Conservation (phyloP, 2,888 invertebrate species). For the Epirrhoe alternata region DNA sequence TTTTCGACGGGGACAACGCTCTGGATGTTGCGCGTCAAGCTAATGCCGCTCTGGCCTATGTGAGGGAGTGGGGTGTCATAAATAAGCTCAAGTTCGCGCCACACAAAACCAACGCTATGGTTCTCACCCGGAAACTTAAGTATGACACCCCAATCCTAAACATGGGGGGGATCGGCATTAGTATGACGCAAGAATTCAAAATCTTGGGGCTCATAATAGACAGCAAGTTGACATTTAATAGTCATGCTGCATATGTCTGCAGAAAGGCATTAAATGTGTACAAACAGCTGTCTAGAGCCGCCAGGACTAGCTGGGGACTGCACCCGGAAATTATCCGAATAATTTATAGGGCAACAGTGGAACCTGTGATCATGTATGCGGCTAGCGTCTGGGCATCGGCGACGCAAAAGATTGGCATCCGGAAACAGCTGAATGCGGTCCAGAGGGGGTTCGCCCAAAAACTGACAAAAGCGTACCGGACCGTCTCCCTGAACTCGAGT, state of each 20-base stretch:
- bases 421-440: slow-evolving; percentile 3
- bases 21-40: not conserved
- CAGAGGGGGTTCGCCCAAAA: slow-evolving; percentile 10
- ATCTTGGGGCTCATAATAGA: slow-evolving; percentile 20
- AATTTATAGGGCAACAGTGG: slow-evolving; percentile 6
- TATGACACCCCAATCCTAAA: slow-evolving; percentile 1
- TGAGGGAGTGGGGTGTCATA: slow-evolving; percentile 16
- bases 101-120: slow-evolving; percentile 11
- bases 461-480: slow-evolving; percentile 14
- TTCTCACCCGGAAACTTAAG: not conserved
- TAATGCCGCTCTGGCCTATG: slow-evolving; percentile 11
- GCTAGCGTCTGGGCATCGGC: slow-evolving; percentile 10
- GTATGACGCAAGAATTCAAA: slow-evolving; percentile 4
- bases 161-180: slow-evolving; percentile 17
- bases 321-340: slow-evolving; percentile 35
- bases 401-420: not conserved
- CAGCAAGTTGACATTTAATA: slow-evolving; percentile 15
- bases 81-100: slow-evolving; percentile 17
- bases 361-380: slow-evolving; percentile 2
- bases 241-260: not conserved
- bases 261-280: slow-evolving; percentile 1
- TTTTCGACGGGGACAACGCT: slow-evolving; percentile 17
- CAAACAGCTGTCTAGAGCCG: slow-evolving; percentile 14
- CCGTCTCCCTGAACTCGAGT: slow-evolving; percentile 11
- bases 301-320: slow-evolving; percentile 24